Base-by-base conservation (phyloP, 1,140 invertebrate genomes). In the Rhysida immarginata region DNA sequence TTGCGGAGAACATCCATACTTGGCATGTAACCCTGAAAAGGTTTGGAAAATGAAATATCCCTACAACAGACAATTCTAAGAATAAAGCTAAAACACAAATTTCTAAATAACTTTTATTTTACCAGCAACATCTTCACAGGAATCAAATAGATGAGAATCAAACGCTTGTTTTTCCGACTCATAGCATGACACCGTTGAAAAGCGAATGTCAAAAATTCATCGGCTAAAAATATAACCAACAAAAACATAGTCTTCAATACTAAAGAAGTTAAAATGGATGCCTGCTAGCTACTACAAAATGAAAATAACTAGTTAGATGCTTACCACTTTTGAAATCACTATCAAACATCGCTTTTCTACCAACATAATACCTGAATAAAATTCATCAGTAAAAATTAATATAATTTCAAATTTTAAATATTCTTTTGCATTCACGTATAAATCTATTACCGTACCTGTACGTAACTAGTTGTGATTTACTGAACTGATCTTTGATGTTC, bases 301-400 rank as follows among this genome's bases (percentile, higher is more conserved):
- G n/a, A n/a, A n/a, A n/a, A n/a, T n/a, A n/a, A n/a, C n/a, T n/a
- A 41, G 35, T 41, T 11, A 26, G 52, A 1, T 24, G 55, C 54
- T 70, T 72, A 83, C 82, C 81, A 50, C 78, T 76, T 71, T 84
- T 84, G 66, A 94, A 96, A 68, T 97, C 89, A 59, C 89, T 94
- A 71, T 98, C 94, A 71, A 97, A 98, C 87, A 98, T 96, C 1
- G 90, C 86, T 71, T 97, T 96, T 3, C 93, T 76, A 1, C 95
- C 95, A 18, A 96, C 89, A 75, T 93, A 98, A 73, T 96, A 97
- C 65, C 69, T 72, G 60, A 50, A 62, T 62, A 45, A 50, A 61
- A 54, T 23, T 53, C 20, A 25, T 49, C 5, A 55, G 45, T 13
- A 59, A 44, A 2, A 11, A 8, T 14, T 8, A 48, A 27, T n/a